Evolutionary conservation across 2,888 invertebrate genomes (phyloP), one percentile per base, ranked within the genome.

Genomic region (Nycteola revayana): DNA sequence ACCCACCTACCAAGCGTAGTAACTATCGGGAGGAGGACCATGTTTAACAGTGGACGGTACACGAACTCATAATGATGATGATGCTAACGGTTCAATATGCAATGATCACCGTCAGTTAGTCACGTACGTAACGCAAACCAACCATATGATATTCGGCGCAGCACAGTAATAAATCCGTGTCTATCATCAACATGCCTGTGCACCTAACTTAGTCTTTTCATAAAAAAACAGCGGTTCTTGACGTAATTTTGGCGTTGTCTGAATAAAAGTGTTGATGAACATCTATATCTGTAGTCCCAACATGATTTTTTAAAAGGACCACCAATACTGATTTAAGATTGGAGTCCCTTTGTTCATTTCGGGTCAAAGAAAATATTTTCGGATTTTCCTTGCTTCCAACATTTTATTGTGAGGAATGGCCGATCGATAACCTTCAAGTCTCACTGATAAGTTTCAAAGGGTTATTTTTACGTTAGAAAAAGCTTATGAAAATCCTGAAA

Each of bases 201-300:
- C 14, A 5, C 14, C 14, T 21, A 21, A 60, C 58, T 61, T 62
- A 65, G 50, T 66, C 65, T 60, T 37, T 28, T 25, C 26, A 44
- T 52, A 62, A 61, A n/a, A n/a, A n/a, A 60, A 65, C 60, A 49
- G 49, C 48, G 36, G 46, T 44, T 47, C 64, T 66, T 66, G 65
- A 68, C 66, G 67, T 60, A 57, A 65, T 70, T 65, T 60, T 36
- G 36, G 42, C 49, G 44, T 38, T 39, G 32, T 46, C 42, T 49
- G 42, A 34, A 56, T 36, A 46, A 14, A 49, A 59, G 55, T 46
- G 46, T 48, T 57, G 49, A 55, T 55, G 42, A 49, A 52, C 54
- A 60, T 51, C 49, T 57, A 43, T 41, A 43, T 40, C 29, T 32
- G 10, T 33, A 39, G 36, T 39, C 38, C 29, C 41, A 31, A 36